Conservation (phyloP, 2,888 invertebrate species). For the Caenorhabditis sp. region DNA sequence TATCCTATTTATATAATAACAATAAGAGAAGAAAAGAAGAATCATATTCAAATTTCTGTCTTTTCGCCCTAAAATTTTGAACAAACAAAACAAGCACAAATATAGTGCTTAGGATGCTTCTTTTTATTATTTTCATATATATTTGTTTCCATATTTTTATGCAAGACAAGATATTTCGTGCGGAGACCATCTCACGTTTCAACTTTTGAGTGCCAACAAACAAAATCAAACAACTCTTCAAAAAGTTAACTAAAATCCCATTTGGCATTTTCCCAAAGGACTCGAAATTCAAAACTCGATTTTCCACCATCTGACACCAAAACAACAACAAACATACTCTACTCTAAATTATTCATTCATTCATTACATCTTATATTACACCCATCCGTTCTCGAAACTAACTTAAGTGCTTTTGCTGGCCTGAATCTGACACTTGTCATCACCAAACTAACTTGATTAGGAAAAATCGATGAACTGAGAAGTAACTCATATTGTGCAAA, state of each 20-base stretch:
- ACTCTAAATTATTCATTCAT: neutral
- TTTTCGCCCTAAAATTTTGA: neutral
- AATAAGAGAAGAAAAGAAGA: neutral
- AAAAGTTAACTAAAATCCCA: too few relatives aligned
- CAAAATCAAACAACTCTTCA: neutral
- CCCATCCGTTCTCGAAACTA: neutral
- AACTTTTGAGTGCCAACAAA: neutral
- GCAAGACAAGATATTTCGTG: constrained; percentile 18
- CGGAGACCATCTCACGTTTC: constrained; percentile 38
- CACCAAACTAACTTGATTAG: neutral
- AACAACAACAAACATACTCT: neutral
- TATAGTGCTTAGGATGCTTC: neutral
- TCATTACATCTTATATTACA: neutral
- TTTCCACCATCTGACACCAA: neutral
- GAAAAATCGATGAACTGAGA: neutral
- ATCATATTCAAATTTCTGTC: neutral
- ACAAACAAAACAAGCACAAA: neutral
- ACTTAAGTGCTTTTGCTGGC: neutral
- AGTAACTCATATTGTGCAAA: neutral
- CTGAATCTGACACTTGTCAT: too few relatives aligned
- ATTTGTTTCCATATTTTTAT: constrained; percentile 36
- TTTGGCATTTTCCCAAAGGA: too few relatives aligned
- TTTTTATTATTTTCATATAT: constrained; percentile 21
- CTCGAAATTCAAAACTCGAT: neutral
- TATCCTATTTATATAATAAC: neutral